Conservation (phyloP, 1,140 invertebrate genomes). For the Rhagoletis pomonella region DNA sequence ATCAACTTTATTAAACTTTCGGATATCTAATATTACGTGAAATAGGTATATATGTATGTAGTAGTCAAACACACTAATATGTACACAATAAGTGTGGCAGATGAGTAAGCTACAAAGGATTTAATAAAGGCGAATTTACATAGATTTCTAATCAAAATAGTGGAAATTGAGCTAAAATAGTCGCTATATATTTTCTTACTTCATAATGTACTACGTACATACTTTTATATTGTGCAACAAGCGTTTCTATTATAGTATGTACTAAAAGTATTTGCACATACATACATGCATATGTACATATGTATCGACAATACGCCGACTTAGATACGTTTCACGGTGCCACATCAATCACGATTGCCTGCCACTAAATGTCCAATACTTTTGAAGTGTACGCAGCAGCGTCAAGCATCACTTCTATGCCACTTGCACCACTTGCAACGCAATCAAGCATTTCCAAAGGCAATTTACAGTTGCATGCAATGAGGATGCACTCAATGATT, state of each 20-base stretch:
- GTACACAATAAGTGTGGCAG: not conserved
- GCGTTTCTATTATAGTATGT: too few relatives aligned
- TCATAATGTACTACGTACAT: too few relatives aligned
- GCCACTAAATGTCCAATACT: slow-evolving; percentile 40
- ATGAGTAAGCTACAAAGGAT: not conserved
- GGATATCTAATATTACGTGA: too few relatives aligned
- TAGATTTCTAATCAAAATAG: not conserved
- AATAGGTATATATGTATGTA: too few relatives aligned
- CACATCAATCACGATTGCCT: slow-evolving; percentile 31
- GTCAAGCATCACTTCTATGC: slow-evolving; percentile 3
- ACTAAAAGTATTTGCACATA: not conserved
- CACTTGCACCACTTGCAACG: not conserved
- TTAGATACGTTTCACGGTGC: not conserved
- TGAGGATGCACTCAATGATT: slow-evolving; percentile 33
- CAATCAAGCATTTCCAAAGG: slow-evolving; percentile 28
- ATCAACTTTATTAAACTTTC: too few relatives aligned
- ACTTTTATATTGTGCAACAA: too few relatives aligned
- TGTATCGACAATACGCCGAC: too few relatives aligned
- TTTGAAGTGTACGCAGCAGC: not conserved
- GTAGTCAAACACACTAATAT: not conserved
- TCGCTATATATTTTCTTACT: not conserved
- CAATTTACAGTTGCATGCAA: slow-evolving; percentile 41
- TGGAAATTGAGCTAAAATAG: not conserved
- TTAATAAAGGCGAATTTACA: not conserved
- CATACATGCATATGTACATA: not conserved